Conservation (phyloP, 2,888 invertebrate species). For the Himalopsyche kuldschensis region DNA sequence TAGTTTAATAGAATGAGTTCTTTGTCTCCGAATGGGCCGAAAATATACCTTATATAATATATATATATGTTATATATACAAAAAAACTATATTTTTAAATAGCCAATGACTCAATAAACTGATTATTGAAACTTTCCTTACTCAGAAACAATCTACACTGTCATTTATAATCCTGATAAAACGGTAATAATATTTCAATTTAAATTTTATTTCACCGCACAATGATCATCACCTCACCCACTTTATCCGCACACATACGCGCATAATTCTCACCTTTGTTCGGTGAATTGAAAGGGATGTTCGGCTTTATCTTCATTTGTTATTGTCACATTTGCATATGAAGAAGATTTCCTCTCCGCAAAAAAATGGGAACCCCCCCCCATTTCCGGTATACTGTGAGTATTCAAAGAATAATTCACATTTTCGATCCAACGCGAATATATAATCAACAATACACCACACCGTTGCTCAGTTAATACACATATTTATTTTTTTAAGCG, state of each 20-base stretch:
- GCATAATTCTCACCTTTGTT: neutral
- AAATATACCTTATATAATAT: no score
- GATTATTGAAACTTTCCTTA: neutral
- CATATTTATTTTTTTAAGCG: no score
- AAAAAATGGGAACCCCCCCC: conserved; percentile 19
- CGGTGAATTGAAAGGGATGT: neutral
- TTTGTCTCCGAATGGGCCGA: no score
- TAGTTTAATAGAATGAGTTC: no score
- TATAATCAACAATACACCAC: neutral
- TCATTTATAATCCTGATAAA: neutral
- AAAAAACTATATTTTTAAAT: no score
- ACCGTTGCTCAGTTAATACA: no score
- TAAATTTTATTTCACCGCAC: neutral
- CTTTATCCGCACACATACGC: neutral
- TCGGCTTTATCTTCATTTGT: conserved; percentile 31
- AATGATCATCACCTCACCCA: neutral
- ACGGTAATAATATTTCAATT: neutral
- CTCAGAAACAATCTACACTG: neutral
- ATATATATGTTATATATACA: no score
- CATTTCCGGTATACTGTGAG: neutral
- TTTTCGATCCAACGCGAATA: neutral
- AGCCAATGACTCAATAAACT: no score
- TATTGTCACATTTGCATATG: conserved; percentile 38
- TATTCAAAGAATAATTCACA: neutral
- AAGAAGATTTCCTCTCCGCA: conserved; percentile 28